A percentile compares a stretch with the other conserved stretches of the same genome.
phyloP scores from a whole-genome alignment of 2,113 vertebrate genomes.

The Lanius collurio region DNA sequence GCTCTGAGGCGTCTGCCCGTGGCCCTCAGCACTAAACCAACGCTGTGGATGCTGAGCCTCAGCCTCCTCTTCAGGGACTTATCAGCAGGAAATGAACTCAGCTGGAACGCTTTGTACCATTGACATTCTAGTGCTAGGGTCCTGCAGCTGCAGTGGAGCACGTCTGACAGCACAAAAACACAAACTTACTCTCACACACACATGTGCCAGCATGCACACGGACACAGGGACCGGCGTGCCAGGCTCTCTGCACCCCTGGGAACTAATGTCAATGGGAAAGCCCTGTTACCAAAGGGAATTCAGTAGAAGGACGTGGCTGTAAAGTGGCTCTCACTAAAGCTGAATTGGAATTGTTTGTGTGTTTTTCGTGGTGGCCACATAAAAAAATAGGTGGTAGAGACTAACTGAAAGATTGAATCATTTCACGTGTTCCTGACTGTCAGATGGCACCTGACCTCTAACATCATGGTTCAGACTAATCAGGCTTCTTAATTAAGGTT shows the following conservation, averaged over 20 bases:
- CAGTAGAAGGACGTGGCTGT: accelerated
- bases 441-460: neutral
- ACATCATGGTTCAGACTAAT: neutral
- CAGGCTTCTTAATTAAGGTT: neutral
- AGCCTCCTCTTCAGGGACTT: slow-evolving; percentile 53
- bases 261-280: neutral
- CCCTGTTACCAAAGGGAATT: neutral
- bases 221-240: accelerated
- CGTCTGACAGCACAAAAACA: neutral
- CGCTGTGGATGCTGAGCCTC: neutral
- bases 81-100: slow-evolving; percentile 72
- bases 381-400: neutral
- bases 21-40: neutral
- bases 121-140: slow-evolving; percentile 7
- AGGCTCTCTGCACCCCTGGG: neutral
- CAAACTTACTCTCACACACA: neutral
- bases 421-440: neutral
- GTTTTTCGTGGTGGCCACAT: accelerated
- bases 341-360: neutral
- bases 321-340: neutral
- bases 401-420: neutral
- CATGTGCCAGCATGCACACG: neutral
- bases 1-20: neutral
- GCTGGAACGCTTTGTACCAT: slow-evolving; percentile 51
- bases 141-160: slow-evolving; percentile 63